Base-by-base conservation (phyloP, 2,113 vertebrate genomes). In the Dromiciops gliroides region DNA sequence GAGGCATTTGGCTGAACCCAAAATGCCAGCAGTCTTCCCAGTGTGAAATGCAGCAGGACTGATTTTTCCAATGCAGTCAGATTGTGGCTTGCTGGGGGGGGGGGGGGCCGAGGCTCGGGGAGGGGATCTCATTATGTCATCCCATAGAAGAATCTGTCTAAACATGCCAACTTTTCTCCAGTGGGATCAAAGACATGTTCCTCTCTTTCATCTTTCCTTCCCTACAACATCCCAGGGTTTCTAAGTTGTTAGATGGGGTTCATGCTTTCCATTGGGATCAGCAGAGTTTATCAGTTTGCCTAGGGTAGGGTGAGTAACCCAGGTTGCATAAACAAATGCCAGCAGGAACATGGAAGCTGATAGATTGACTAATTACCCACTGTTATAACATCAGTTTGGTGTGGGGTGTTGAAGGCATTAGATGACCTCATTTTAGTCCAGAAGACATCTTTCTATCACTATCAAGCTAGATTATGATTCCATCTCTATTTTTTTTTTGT, bases 191-290 rank as follows among this genome's bases (percentile, higher is more conserved):
- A 96, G 92, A 31, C 95, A 91, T 95, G n/a, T 12, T 96, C 49
- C 95, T 97, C 95, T 96, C 96, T 98, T 97, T 98, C 96, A 97
- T 97, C 96, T 96, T 97, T 37, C 95, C 89, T 31, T 50, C 51
- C 94, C 88, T 50, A 0, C 1, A 24, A 89, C 91, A 96, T 83
- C 22, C 93, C 49, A 47, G 19, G 60, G n/a, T 48, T 94, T 47
- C 94, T 67, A 4, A 37, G 22, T 91, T 97, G 90, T 94, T 92
- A 95, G 48, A 89, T 75, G 96, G 97, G 95, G 95, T 96, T 97
- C 52, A 0, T 0, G 94, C 92, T 92, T 95, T 92, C 90, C 90
- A 0, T 5, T 25, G 37, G 48, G 93, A 96, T 93, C 89, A 94
- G 92, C 92, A 94, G 91, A 90, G 60, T 97, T 97, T 97, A 94